phyloP scores from a whole-genome alignment of 2,888 invertebrate genomes.

The Metalampra italica region DNA sequence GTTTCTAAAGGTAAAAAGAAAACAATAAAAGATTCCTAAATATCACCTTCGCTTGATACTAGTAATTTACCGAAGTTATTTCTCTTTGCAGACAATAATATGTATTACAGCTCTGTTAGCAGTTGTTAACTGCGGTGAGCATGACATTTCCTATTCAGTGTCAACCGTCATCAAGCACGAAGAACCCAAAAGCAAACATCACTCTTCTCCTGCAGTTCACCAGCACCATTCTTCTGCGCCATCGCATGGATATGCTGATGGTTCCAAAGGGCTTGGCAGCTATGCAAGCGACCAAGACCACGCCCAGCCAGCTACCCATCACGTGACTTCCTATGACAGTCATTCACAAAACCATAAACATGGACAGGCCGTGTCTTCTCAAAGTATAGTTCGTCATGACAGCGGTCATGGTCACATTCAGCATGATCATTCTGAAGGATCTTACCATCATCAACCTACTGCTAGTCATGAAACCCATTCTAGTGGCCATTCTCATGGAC shows the following conservation, averaged over 20 bases:
- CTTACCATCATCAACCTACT: conserved; percentile 1
- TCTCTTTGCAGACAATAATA: conserved; percentile 29
- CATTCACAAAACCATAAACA: conserved; percentile 8
- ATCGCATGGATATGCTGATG: too few species aligned
- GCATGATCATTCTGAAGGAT: not conserved
- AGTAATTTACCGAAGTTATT: not conserved
- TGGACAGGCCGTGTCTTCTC: conserved; percentile 38
- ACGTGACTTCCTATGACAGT: not conserved
- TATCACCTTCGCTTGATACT: too few species aligned
- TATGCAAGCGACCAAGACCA: not conserved
- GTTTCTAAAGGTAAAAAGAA: conserved; percentile 25
- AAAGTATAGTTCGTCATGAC: conserved; percentile 35
- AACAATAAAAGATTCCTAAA: too few species aligned
- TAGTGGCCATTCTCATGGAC: conserved; percentile 17
- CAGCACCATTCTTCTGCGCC: not conserved
- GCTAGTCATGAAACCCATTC: not conserved
- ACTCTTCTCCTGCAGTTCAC: not conserved
- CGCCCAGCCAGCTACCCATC: conserved; percentile 9
- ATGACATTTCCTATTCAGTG: conserved; percentile 29
- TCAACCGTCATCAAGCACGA: conserved; percentile 43
- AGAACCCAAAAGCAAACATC: conserved; percentile 29
- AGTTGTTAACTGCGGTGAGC: conserved; percentile 35
- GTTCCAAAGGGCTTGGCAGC: too few species aligned
- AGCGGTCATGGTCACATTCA: not conserved
- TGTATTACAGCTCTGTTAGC: conserved; percentile 25